These are phyloP conservation scores for Lypha dubia DNA, from an alignment of 2,888 invertebrate species.

Conservation along the genomic window DNA sequence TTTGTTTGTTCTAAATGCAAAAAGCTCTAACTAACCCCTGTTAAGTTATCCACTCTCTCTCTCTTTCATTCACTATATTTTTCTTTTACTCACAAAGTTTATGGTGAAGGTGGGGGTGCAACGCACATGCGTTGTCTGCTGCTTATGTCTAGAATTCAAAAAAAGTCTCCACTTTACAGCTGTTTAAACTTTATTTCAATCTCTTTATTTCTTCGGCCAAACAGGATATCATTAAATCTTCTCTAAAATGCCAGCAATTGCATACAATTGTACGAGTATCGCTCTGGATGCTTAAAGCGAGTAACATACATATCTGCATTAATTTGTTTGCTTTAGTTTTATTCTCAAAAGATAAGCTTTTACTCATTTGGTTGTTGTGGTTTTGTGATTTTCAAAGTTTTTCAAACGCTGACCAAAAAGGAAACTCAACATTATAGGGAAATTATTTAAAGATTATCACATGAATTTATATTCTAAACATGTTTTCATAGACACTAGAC, in stretches of 20 bases:
- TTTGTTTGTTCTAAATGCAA: not conserved
- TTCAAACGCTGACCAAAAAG: constrained; percentile 6
- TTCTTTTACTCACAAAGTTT: not conserved
- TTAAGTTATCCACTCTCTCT: constrained; percentile 6
- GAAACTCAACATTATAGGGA: constrained; percentile 27
- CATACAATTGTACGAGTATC: not conserved
- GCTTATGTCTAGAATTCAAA: not conserved
- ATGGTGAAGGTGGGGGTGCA: not conserved
- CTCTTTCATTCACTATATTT: not conserved
- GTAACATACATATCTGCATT: too few species aligned
- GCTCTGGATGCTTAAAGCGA: not conserved
- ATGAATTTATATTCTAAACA: constrained; percentile 64
- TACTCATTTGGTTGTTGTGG: constrained; percentile 24
- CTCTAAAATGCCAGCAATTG: not conserved
- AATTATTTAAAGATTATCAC: constrained; percentile 64
- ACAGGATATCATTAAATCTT: constrained; percentile 15
- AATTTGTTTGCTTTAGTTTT: constrained; percentile 1
- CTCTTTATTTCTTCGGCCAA: not conserved
- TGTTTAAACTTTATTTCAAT: constrained; percentile 5
- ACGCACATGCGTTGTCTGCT: constrained; percentile 1
- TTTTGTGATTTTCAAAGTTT: constrained; percentile 35
- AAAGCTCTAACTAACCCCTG: constrained; percentile 35
- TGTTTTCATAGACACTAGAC: constrained; percentile 59
- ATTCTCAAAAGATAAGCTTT: not conserved
- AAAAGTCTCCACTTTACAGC: constrained; percentile 56